These are phyloP conservation scores for Alcedo atthis DNA, from an alignment of 2,797 vertebrate genomes.

Conservation along the genomic window DNA sequence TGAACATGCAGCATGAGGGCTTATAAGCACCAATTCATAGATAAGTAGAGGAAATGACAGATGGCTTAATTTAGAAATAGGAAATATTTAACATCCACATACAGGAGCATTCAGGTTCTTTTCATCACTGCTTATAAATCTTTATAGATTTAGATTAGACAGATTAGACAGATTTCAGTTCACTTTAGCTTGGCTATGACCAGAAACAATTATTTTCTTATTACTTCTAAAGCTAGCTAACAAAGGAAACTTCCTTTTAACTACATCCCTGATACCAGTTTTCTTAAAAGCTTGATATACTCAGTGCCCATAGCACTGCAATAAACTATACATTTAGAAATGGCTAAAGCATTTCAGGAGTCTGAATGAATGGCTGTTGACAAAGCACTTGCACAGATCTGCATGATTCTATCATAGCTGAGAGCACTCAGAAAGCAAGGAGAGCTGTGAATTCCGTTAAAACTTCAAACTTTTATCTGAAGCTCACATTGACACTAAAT, in stretches of 20 bases:
- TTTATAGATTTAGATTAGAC: background rate
- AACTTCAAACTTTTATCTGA: background rate
- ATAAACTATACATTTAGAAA: background rate
- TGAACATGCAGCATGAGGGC: background rate
- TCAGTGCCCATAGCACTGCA: background rate
- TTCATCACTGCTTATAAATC: background rate
- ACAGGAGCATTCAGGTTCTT: background rate
- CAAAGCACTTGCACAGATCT: constrained; percentile 2
- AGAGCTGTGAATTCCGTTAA: background rate
- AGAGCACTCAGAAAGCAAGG: background rate
- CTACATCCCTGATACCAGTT: background rate
- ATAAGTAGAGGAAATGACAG: background rate
- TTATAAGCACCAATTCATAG: constrained; percentile 4
- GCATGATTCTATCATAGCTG: background rate
- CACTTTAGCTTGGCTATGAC: background rate
- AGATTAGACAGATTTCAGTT: background rate
- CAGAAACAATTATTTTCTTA: background rate
- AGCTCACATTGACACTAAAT: background rate
- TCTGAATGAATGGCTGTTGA: constrained; percentile 3
- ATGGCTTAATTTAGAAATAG: constrained; percentile 14
- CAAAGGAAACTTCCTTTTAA: background rate
- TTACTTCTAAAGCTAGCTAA: background rate
- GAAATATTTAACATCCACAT: background rate
- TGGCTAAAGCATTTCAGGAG: background rate
- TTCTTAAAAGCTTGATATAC: background rate